These are phyloP conservation scores for Spea bombifrons DNA, from an alignment of 2,113 vertebrate genomes.

Conservation along the genomic window DNA sequence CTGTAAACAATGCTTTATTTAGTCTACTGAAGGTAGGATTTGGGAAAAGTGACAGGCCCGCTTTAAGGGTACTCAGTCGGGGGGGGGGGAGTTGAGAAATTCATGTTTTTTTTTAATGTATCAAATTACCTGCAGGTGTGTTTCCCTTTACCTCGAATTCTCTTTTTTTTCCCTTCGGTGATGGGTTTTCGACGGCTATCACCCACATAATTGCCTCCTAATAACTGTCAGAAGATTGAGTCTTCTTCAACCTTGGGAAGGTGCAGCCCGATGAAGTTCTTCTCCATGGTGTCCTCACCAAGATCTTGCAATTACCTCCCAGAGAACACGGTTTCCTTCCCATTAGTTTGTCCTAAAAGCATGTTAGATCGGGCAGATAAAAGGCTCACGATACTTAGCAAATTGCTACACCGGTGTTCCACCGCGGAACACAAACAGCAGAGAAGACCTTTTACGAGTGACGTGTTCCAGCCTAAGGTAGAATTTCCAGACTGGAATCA, in stretches of 20 bases:
- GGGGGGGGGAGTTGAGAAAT: too few relatives aligned
- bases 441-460: not conserved
- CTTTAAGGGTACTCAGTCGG: too few relatives aligned
- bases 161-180: constrained; percentile 1
- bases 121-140: not conserved
- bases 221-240: constrained; percentile 1
- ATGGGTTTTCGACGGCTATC: not conserved
- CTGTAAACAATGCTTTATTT: too few relatives aligned
- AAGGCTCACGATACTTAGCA: constrained; percentile 27
- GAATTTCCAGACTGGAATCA: constrained; percentile 36
- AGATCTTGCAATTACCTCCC: constrained; percentile 11
- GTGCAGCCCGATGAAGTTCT: constrained; percentile 9
- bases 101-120: not conserved
- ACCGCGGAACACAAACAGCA: constrained; percentile 1
- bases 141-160: not conserved
- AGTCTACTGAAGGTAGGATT: too few relatives aligned
- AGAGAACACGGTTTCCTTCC: constrained; percentile 20
- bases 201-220: not conserved
- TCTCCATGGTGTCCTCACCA: not conserved
- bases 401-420: constrained; percentile 36
- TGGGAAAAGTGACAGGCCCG: too few relatives aligned
- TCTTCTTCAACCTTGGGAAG: not conserved
- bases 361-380: constrained; percentile 40
- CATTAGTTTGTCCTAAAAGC: constrained; percentile 30
- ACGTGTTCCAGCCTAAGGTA: constrained; percentile 34